Base-by-base conservation (phyloP, 1,140 invertebrate genomes). In the Proctacanthus coquilletti region DNA sequence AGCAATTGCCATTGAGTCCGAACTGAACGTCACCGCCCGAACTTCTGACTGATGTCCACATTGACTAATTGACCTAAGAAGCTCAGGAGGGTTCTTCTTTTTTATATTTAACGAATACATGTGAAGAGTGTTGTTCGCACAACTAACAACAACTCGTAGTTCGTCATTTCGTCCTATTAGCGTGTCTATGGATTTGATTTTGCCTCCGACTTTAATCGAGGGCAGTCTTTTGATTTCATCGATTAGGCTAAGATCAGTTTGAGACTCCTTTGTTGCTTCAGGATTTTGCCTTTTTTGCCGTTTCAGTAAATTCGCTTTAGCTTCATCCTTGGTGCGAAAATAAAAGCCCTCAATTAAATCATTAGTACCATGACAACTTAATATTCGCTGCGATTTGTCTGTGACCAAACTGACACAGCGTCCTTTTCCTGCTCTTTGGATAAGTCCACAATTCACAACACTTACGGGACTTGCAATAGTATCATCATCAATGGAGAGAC, bases 21-120 rank as follows among this genome's bases (percentile, higher is more conserved):
- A 87, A 55, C 86, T 93, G 51, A 98, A 93, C 34, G 75, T 73
- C 11, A 98, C 62, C 21, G 80, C 76, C 23, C 86, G 66, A 3
- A 95, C 79, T 60, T 97, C 84, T 33, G 79, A 83, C 31, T 86
- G 75, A 65, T 99, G 95, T 2, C 92, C 93, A 21, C 72, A 65
- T 27, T 67, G 59, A 5, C 61, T 64, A 2, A 85, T 63, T 21
- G 66, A 64, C 36, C 68, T 61, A 2, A 74, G 42, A 34, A 52
- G 45, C 34, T 64, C 65, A 1, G 48, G 45, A 13, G 44, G 51
- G 5, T 68, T 60, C 41, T 68, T 71, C 0, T 68, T 51, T 10
- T 53, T 50, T 1, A 68, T 50, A 15, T 64, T 47, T 25, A 70
- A 31, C n/a, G 71, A 75, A 52, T 80, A 72, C 13, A 85, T 48